Base-by-base conservation (phyloP, 2,113 vertebrate genomes). In the Neolamprologus kungweensis region DNA sequence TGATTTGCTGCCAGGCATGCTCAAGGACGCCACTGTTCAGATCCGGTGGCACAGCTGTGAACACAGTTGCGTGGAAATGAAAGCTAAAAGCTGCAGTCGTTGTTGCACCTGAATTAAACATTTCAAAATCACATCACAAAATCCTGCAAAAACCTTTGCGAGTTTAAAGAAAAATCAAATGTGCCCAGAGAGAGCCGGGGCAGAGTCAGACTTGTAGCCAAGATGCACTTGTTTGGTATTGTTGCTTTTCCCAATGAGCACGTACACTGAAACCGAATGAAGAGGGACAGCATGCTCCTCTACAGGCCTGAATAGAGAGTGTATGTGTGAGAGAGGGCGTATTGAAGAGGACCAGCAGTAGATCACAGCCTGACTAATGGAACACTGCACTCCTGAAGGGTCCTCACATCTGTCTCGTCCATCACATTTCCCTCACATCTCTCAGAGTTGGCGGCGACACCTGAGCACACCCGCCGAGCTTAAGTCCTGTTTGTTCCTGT, bases 301-400 rank as follows among this genome's bases (percentile, higher is more conserved):
- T 16, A 9, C 47, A 57, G 31, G 35, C 47, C 5, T 68, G 28
- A 54, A 55, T 60, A 75, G 26, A 75, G 47, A 3, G 10, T 42
- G 28, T 35, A 40, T 65, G 55, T 73, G 31, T n/a, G 71, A 78
- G 45, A 51, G 45, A 50, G 45, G 11, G 85, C 12, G 19, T 35
- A 9, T 84, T 80, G 65, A 88, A 80, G 21, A 80, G 89, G 51
- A 79, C 9, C 71, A 33, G 88, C 89, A 85, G 91, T 92, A 90
- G 84, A 93, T 93, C 92, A 92, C 84, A 79, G 86, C 51, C 84
- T 42, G 28, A 87, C 90, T 93, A 91, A 93, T 93, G 89, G 86
- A 91, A 85, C 78, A 81, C 88, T 26, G 37, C 51, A 12, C 26
- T 84, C 21, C 90, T 91, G 91, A 94, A 92, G 89, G 88, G 88